phyloP scores from a whole-genome alignment of 2,113 vertebrate species.

The Thryonomys swinderianus region DNA sequence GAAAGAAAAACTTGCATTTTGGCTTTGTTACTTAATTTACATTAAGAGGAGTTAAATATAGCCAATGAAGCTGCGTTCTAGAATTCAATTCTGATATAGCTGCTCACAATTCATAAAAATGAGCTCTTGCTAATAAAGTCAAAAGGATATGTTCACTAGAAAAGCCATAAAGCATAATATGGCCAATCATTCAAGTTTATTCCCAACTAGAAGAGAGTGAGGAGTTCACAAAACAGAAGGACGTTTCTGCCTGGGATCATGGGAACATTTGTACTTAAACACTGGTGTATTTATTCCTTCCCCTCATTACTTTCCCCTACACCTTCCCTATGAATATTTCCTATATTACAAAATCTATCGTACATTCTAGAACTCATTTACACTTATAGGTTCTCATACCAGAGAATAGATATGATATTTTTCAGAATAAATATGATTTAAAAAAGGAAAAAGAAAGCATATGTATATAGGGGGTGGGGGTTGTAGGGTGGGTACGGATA shows the following conservation, averaged over 20 bases:
- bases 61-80: background rate
- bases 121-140: background rate
- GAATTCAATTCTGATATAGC: background rate
- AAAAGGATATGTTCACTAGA: background rate
- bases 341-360: too few species aligned
- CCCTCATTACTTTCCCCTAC: too few species aligned
- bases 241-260: background rate
- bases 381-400: too few species aligned
- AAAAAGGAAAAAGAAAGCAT: too few species aligned
- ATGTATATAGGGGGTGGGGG: too few species aligned
- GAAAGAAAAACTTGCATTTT: background rate
- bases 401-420: too few species aligned
- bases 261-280: background rate
- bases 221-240: background rate
- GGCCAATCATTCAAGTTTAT: background rate
- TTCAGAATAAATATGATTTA: too few species aligned
- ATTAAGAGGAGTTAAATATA: conserved; percentile 26
- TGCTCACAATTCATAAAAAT: background rate
- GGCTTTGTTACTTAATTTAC: background rate
- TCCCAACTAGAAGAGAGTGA: background rate
- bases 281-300: too few species aligned
- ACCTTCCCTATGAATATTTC: too few species aligned
- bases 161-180: background rate
- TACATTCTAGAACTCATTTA: too few species aligned
- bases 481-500: too few species aligned